A percentile compares a stretch with the other conserved stretches of the same genome.
Conservation (phyloP, 1,140 invertebrate genomes). For the Euschistus heros region DNA sequence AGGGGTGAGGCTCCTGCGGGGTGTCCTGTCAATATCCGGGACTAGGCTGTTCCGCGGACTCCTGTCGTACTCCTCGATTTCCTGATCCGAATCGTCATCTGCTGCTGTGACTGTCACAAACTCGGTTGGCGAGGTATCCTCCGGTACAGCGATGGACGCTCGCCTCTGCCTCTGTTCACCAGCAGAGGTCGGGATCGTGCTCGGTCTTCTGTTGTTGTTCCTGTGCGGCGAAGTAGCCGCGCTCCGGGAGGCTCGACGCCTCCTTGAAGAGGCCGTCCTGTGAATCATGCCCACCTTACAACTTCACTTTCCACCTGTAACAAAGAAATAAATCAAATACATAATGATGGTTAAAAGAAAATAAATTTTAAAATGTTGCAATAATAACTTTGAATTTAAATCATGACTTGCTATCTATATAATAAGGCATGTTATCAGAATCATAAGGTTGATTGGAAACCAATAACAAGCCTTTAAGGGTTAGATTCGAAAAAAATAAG, state of each 20-base stretch:
- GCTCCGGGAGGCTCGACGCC: conserved; percentile 49
- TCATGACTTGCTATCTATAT: not conserved
- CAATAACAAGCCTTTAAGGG: not conserved
- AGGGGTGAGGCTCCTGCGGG: conserved; percentile 48
- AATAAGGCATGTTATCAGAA: not conserved
- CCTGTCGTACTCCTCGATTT: conserved; percentile 21
- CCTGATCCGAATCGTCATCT: conserved; percentile 25
- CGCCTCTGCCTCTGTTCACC: conserved; percentile 35
- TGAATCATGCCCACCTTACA: conserved; percentile 43
- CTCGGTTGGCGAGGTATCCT: conserved; percentile 32
- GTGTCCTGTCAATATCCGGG: conserved; percentile 41
- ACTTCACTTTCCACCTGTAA: conserved; percentile 21
- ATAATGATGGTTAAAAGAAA: not conserved
- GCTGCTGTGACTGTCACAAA: conserved; percentile 29
- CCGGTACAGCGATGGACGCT: conserved; percentile 35
- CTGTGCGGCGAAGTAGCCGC: conserved; percentile 48
- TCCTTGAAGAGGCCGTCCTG: conserved; percentile 52
- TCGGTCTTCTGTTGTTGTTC: conserved; percentile 25
- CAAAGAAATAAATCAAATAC: not conserved
- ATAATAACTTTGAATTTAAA: not conserved
- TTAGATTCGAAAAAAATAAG: not conserved
- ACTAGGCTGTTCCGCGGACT: conserved; percentile 36
- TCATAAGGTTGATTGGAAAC: not conserved
- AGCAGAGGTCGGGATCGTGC: conserved; percentile 34
- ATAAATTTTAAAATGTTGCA: not conserved